Evolutionary conservation across 2,888 invertebrate genomes (phyloP).

Genomic region (Calameuta filiformis): DNA sequence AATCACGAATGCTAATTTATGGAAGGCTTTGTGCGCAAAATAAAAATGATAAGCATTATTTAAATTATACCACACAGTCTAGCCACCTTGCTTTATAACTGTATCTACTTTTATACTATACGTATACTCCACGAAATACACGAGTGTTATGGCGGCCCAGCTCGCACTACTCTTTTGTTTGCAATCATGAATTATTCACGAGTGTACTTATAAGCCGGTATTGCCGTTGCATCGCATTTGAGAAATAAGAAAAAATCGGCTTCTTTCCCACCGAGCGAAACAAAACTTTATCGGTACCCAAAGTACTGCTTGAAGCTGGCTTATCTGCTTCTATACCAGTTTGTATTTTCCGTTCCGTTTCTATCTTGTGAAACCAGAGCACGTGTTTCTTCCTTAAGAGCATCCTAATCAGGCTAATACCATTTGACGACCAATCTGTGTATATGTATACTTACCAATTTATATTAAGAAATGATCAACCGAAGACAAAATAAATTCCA

Average conservation of each 20-base stretch:
- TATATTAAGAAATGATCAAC: no score
- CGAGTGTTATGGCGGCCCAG: not conserved
- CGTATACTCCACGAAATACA: not conserved
- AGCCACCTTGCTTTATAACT: not conserved
- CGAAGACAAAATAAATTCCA: no score
- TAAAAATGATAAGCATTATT: conserved; percentile 48
- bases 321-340: no score
- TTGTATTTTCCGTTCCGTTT: no score
- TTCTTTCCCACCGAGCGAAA: not conserved
- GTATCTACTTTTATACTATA: no score
- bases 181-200: conserved; percentile 60
- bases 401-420: no score
- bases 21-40: conserved; percentile 28
- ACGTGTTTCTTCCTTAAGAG: no score
- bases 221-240: conserved; percentile 31
- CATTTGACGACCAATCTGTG: no score
- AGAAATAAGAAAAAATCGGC: not conserved
- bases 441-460: no score
- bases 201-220: conserved; percentile 56
- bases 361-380: no score
- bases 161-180: conserved; percentile 53
- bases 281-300: not conserved
- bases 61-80: conserved; percentile 29
- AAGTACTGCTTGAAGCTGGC: no score
- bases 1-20: conserved; percentile 37